Evolutionary conservation across 2,888 invertebrate species (phyloP).

Genomic region (Crematogaster levior): DNA sequence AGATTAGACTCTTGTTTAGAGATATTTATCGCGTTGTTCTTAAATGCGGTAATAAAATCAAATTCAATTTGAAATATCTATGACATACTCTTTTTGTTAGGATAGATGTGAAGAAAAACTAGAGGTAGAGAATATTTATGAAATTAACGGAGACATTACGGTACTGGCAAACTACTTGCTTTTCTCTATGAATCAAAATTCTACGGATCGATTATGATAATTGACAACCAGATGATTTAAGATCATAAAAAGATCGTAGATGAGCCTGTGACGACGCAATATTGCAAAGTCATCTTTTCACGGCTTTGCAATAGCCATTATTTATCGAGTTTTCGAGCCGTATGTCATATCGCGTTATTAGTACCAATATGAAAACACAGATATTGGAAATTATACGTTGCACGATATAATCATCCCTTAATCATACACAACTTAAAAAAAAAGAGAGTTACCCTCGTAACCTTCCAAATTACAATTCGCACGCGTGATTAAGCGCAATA

Average conservation of each 20-base stretch:
- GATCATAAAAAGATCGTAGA: conserved; percentile 9
- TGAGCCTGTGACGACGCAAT: conserved; percentile 3
- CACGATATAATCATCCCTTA: conserved; percentile 36
- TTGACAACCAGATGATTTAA: conserved; percentile 21
- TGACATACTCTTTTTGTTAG: background rate
- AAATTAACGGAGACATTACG: conserved; percentile 24
- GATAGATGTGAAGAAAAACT: background rate
- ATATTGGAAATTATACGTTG: conserved; percentile 50
- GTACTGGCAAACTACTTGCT: background rate
- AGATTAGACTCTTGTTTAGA: background rate
- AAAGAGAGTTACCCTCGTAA: conserved; percentile 16
- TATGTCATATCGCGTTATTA: conserved; percentile 40
- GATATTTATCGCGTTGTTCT: background rate
- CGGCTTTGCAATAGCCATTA: conserved; percentile 5
- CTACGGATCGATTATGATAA: conserved; percentile 31
- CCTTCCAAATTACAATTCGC: conserved; percentile 46
- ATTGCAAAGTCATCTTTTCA: conserved; percentile 38
- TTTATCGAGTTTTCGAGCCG: conserved; percentile 43
- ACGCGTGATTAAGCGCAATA: conserved; percentile 40
- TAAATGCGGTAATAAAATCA: conserved; percentile 1
- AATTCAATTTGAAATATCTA: conserved; percentile 11
- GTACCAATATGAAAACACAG: conserved; percentile 36
- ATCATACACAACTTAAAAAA: conserved; percentile 29
- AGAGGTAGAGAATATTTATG: background rate
- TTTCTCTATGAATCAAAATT: background rate